A percentile compares a stretch with the other conserved stretches of the same genome.
Conservation (phyloP, 2,888 invertebrate genomes). For the Xestia ashworthii region DNA sequence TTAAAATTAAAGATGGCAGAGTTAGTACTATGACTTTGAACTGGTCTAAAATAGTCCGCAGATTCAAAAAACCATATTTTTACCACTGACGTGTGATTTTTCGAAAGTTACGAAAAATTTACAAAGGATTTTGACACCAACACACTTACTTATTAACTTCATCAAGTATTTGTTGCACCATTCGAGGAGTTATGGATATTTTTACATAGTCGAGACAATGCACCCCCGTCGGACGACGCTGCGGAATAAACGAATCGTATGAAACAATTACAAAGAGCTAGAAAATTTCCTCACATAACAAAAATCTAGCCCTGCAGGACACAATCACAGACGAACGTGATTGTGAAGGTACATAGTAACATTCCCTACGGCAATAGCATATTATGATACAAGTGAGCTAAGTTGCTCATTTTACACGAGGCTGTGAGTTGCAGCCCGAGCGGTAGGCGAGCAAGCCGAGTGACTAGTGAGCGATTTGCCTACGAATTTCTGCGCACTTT, state of each 20-base stretch:
- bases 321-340: neutral
- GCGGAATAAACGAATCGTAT: neutral
- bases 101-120: no score
- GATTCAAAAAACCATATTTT: neutral
- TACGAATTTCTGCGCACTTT: no score
- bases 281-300: neutral
- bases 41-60: neutral
- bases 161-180: constrained; percentile 46
- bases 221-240: constrained; percentile 17
- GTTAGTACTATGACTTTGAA: neutral
- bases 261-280: neutral
- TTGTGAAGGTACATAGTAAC: neutral
- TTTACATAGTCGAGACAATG: constrained; percentile 31
- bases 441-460: no score
- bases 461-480: no score
- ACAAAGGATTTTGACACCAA: neutral
- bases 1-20: neutral
- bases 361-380: neutral
- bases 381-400: no score
- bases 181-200: constrained; percentile 21
- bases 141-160: constrained; percentile 43
- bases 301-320: neutral
- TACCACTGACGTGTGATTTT: no score
- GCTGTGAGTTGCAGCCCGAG: no score
- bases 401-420: no score